A percentile compares a stretch with the other conserved stretches of the same genome.
phyloP scores from a whole-genome alignment of 2,113 vertebrate genomes.

The Cyanocitta stelleri region DNA sequence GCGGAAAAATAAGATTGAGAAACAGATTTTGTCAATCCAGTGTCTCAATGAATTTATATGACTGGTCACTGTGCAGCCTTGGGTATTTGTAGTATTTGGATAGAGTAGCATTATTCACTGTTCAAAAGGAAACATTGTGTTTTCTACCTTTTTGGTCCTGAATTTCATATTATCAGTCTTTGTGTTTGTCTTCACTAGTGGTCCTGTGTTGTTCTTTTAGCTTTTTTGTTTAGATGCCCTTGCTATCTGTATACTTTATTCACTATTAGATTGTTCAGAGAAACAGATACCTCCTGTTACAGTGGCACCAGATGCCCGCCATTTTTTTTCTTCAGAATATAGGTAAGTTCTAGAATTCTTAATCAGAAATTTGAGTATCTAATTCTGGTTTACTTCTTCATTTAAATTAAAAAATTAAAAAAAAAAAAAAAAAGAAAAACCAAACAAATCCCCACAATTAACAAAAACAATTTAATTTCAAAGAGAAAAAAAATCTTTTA shows the following conservation, averaged over 20 bases:
- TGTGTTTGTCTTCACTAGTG: not conserved
- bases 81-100: not conserved
- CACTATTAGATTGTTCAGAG: not conserved
- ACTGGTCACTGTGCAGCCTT: not conserved
- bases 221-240: not conserved
- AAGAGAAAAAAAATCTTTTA: not conserved
- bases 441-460: rapidly evolving
- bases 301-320: not conserved
- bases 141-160: not conserved
- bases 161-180: not conserved
- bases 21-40: not conserved
- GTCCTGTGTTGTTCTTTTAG: not conserved
- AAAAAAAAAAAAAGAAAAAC: too few relatives aligned
- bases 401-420: not conserved
- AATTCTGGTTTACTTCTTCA: not conserved
- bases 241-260: not conserved
- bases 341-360: not conserved
- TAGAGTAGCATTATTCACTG: not conserved
- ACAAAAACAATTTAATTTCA: not conserved
- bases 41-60: not conserved
- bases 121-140: not conserved
- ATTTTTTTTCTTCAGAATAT: not conserved
- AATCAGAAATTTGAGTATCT: not conserved
- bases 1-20: not conserved
- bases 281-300: not conserved